Evolutionary conservation across 1,140 invertebrate genomes (phyloP), one percentile per base, ranked within the genome.

Genomic region (Aphaenogaster ashmeadi): DNA sequence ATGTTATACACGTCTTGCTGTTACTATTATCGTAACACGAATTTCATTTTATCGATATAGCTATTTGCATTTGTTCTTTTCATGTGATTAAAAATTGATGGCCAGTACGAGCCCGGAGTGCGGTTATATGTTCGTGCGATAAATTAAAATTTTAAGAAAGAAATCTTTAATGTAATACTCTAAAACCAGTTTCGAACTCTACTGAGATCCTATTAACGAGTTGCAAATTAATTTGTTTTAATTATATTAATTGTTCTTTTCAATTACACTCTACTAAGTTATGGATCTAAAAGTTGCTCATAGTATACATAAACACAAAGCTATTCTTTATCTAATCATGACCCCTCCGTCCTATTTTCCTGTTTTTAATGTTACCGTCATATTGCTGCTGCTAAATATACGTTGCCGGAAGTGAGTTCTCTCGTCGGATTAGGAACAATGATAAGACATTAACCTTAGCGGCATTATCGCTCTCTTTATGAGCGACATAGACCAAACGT

Each of bases 381-480:
- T 21, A 54, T 80, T 52, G 74, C 8, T 54, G 41, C 36, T 60
- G 56, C 64, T 86, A 69, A 91, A 89, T 58, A 89, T 58, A 84
- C 64, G 77, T 62, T 47, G 56, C 66, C 79, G 80, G 77, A 91
- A 89, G 78, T 67, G 87, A 80, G 47, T 67, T 85, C 41, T 83
- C 64, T 86, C 77, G 58, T 77, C 71, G 62, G 36, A 80, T 52
- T 69, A 83, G 50, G n/a, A 71, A 47, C 66, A 33, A 60, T 58
- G 67, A 90, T 88, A 90, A 89, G 87, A 88, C 54, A 66, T 88
- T 72, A 50, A 52, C 47, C 47, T 47, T 62, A 78, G 36, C 33
- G 18, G 18, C 15, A 41, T 52, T 44, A 54, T 80, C 47, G 47
- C 50, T n/a, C 27, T 52, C 69, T 80, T 81, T 81, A 69, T 15